Evolutionary conservation across 1,140 invertebrate species (phyloP).

Genomic region (Ceratosolen solmsi): DNA sequence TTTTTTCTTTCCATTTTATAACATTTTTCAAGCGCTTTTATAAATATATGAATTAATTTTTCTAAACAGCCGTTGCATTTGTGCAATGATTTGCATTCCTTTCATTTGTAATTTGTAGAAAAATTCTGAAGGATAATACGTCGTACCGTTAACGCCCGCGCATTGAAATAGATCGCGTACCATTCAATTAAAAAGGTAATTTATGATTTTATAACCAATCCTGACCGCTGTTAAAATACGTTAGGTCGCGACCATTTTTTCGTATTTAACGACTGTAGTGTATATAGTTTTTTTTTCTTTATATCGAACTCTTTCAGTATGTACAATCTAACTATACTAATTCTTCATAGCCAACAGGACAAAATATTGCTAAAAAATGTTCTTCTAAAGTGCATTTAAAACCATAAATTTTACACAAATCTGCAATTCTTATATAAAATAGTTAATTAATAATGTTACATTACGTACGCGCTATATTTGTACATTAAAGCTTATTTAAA

Average conservation of each 20-base stretch:
- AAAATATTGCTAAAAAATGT: background rate
- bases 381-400: background rate
- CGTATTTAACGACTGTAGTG: background rate
- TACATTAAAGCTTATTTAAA: background rate
- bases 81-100: background rate
- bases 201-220: constrained; percentile 14
- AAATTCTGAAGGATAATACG: background rate
- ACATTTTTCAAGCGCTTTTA: background rate
- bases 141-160: background rate
- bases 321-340: background rate
- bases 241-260: constrained; percentile 1
- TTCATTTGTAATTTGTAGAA: constrained; percentile 1
- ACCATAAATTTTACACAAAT: constrained; percentile 4
- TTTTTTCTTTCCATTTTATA: too few relatives aligned
- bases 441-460: background rate
- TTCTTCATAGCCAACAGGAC: constrained; percentile 6
- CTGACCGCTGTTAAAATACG: background rate
- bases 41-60: background rate
- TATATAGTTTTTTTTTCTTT: constrained; percentile 3
- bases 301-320: background rate
- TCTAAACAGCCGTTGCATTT: background rate
- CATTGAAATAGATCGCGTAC: constrained; percentile 6
- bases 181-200: constrained; percentile 11
- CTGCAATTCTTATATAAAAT: constrained; percentile 15
- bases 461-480: background rate